Evolutionary conservation across 1,140 invertebrate species (phyloP).

Genomic region (Macrobrachium rosenbergii): DNA sequence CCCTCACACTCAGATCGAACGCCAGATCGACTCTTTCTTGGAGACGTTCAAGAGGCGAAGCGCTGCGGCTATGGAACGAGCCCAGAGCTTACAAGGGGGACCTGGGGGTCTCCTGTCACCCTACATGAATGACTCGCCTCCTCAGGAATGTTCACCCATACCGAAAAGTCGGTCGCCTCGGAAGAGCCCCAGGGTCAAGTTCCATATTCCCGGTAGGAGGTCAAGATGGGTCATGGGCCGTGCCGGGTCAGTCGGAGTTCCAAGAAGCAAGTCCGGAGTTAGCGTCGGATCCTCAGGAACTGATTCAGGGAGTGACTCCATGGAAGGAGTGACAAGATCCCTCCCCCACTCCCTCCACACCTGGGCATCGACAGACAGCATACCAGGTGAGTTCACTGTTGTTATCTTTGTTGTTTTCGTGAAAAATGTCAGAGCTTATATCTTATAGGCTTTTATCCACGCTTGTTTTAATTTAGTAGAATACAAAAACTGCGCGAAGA

Average conservation of each 20-base stretch:
- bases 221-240: constrained; percentile 21
- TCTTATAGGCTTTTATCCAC: too few relatives aligned
- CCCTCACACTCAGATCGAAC: constrained; percentile 75
- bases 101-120: constrained; percentile 56
- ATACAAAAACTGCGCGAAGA: too few relatives aligned
- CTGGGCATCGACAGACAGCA: constrained; percentile 45
- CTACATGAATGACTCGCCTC: constrained; percentile 48
- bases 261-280: constrained; percentile 57
- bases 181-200: constrained; percentile 54
- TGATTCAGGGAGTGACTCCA: constrained; percentile 52
- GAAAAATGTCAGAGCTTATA: too few relatives aligned
- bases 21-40: constrained; percentile 84
- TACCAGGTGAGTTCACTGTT: constrained; percentile 43
- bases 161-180: constrained; percentile 38
- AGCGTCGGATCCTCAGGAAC: constrained; percentile 59
- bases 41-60: constrained; percentile 84
- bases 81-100: constrained; percentile 63
- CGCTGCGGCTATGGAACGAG: constrained; percentile 80
- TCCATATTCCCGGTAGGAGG: constrained; percentile 57
- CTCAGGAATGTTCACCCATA: constrained; percentile 25
- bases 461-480: too few relatives aligned
- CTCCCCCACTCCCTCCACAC: constrained; percentile 62
- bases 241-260: constrained; percentile 37
- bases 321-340: constrained; percentile 55
- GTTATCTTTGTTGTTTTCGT: too few relatives aligned